Base-by-base conservation (phyloP, 2,797 vertebrate species). In the Pseudopleuronectes americanus region DNA sequence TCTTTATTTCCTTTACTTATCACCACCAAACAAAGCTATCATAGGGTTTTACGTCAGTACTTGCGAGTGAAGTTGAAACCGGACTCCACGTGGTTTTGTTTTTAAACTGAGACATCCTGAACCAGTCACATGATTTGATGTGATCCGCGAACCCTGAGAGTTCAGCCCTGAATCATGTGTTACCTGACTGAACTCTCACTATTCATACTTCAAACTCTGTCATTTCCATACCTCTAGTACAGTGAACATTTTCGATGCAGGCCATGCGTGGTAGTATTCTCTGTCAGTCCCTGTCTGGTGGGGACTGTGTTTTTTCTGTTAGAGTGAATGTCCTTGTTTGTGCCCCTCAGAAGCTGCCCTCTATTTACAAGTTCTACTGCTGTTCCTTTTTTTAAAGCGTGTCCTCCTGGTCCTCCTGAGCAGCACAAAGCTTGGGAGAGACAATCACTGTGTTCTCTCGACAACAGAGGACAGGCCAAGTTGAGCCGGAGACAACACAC, bases 351-450 rank as follows among this genome's bases (percentile, higher is more conserved):
- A 88, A 54, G 23, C 72, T 61, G 67, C 36, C 52, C 86, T 87
- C 78, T 76, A 78, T 88, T 87, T 85, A 73, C 65, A 84, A 76
- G 56, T 74, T 77, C 55, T 73, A 66, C 64, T 78, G 64, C 68
- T 79, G 59, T 59, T 24, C 24, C 16, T 10, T 19, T 45, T 45
- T 45, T 45, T 45, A 45, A 14, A 45, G 21, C 4, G 45, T 51
- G 68, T 81, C 58, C 79, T 83, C 64, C 47, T 70, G 65, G 52
- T 84, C 68, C 31, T 45, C 81, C 73, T 66, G 56, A 60, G 63
- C 23, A 53, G 55, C 72, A 64, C 64, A 74, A 58, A 74, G 60
- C 82, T 71, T 76, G 17, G 55, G 56, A 73, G 70, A 70, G 60
- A 71, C 41, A 60, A 53, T 54, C 24, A 21, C 61, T 26, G 64